phyloP scores from a whole-genome alignment of 2,888 invertebrate species.

The Drosophila nigricruria region DNA sequence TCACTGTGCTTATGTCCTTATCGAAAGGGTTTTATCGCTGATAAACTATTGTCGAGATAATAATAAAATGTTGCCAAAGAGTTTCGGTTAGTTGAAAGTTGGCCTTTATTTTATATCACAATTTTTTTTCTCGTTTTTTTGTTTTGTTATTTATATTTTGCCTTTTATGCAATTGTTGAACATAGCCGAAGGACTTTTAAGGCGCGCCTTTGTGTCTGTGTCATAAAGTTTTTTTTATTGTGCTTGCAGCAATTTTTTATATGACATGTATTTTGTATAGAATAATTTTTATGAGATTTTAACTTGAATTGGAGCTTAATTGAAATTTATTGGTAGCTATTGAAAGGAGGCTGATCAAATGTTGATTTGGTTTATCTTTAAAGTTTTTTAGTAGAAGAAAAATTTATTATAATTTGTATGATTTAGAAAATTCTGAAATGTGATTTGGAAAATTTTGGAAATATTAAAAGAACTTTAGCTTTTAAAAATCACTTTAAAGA shows the following conservation, averaged over 20 bases:
- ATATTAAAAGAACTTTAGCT: too few relatives aligned
- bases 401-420: too few relatives aligned
- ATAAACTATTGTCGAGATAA: conserved; percentile 76
- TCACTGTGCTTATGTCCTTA: conserved; percentile 74
- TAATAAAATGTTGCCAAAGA: conserved; percentile 60
- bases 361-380: too few relatives aligned
- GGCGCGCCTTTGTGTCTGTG: neutral
- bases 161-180: conserved; percentile 22
- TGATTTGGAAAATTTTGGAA: too few relatives aligned
- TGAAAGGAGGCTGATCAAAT: too few relatives aligned
- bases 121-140: neutral
- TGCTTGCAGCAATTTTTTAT: neutral
- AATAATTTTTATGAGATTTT: neutral
- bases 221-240: neutral
- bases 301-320: neutral
- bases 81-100: conserved; percentile 49
- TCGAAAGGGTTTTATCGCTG: conserved; percentile 72
- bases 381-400: too few relatives aligned
- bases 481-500: too few relatives aligned
- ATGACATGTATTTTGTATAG: neutral
- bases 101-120: neutral
- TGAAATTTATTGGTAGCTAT: too few relatives aligned
- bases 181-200: conserved; percentile 4
- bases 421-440: too few relatives aligned
- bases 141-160: conserved; percentile 19